phyloP scores from a whole-genome alignment of 1,140 invertebrate genomes.

The Dysdera silvatica region DNA sequence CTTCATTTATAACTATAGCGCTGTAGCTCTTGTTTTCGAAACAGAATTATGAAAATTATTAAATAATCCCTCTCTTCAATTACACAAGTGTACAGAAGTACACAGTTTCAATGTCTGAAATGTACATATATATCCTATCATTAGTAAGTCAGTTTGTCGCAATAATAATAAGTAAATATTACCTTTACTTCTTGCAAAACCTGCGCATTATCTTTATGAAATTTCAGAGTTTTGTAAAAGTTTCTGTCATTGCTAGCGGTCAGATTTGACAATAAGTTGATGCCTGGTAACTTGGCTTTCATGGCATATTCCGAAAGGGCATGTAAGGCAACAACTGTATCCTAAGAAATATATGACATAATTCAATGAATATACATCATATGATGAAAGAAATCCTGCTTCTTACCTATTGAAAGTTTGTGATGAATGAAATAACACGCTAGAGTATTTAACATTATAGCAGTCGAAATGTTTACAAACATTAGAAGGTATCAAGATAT shows the following conservation, averaged over 20 bases:
- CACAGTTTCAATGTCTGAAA: no score
- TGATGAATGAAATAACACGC: neutral
- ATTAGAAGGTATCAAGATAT: no score
- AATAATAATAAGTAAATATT: neutral
- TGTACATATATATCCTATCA: neutral
- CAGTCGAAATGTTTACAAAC: no score
- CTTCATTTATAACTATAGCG: no score
- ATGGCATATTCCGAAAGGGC: constrained; percentile 42
- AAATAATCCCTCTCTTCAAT: no score
- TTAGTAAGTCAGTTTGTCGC: neutral
- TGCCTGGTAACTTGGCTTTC: constrained; percentile 35
- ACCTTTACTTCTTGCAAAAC: constrained; percentile 34
- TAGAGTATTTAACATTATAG: no score
- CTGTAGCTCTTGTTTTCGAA: no score
- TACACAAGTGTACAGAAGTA: no score
- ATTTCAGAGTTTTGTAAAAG: constrained; percentile 22
- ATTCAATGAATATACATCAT: neutral
- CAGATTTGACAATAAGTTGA: constrained; percentile 32
- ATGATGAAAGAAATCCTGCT: neutral
- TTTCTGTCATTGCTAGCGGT: constrained; percentile 16
- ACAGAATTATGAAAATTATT: no score
- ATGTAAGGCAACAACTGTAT: constrained; percentile 45
- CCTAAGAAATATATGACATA: constrained; percentile 33
- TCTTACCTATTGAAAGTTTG: neutral
- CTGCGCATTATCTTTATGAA: constrained; percentile 30